Conservation (phyloP, 2,888 invertebrate genomes). For the Ditula angustiorana region DNA sequence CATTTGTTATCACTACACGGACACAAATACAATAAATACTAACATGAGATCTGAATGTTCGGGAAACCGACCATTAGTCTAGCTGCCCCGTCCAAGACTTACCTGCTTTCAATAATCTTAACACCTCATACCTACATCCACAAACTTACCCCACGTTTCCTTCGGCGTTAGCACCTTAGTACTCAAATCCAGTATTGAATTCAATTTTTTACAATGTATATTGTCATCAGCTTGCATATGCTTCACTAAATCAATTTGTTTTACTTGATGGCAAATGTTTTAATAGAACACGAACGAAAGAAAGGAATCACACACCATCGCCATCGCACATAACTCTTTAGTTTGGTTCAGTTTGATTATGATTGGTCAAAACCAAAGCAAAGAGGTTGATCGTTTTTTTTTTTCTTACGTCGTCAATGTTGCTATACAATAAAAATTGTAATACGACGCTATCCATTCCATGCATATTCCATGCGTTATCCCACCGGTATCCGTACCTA, state of each 20-base stretch:
- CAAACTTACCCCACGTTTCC: slow-evolving; percentile 69
- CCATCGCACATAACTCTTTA: slow-evolving; percentile 39
- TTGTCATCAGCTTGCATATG: slow-evolving; percentile 26
- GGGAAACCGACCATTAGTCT: slow-evolving; percentile 74
- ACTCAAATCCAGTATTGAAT: slow-evolving; percentile 8
- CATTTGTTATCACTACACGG: slow-evolving; percentile 44
- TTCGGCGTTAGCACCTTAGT: slow-evolving; percentile 17
- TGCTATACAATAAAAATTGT: slow-evolving; percentile 17
- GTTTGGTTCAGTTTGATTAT: slow-evolving; percentile 31
- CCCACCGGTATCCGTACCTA: no score
- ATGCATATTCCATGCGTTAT: no score
- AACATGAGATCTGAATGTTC: slow-evolving; percentile 62
- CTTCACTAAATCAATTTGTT: slow-evolving; percentile 15
- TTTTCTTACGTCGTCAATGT: slow-evolving; percentile 6
- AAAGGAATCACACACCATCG: slow-evolving; percentile 34
- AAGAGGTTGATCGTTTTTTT: slow-evolving; percentile 34
- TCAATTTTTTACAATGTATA: slow-evolving; percentile 19
- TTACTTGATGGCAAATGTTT: slow-evolving; percentile 19
- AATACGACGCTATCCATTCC: no score
- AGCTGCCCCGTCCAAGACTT: slow-evolving; percentile 65
- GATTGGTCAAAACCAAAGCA: slow-evolving; percentile 36
- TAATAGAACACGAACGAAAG: slow-evolving; percentile 31
- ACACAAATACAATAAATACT: slow-evolving; percentile 46
- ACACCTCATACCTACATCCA: slow-evolving; percentile 70
- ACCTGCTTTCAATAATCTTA: slow-evolving; percentile 69